These are phyloP conservation scores for Clinocottus analis DNA, from an alignment of 2,113 vertebrate genomes.

Conservation along the genomic window DNA sequence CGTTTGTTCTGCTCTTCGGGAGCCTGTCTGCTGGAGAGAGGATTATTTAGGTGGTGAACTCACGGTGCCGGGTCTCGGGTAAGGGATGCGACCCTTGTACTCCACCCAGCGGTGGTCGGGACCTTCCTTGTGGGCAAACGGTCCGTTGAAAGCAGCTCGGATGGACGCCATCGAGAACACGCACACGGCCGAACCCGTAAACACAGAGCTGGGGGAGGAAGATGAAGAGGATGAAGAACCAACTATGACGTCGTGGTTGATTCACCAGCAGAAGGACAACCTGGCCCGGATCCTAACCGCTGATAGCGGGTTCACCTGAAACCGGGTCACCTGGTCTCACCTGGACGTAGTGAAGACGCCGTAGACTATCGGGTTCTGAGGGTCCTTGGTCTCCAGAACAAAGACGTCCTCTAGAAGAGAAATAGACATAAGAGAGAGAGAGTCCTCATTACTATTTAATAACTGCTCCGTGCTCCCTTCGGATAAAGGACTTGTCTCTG, in stretches of 20 bases:
- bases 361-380: conserved; percentile 86
- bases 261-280: no score
- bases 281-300: no score
- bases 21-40: no score
- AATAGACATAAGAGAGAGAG: neutral
- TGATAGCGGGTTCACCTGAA: no score
- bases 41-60: conserved; percentile 33
- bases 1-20: no score
- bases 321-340: conserved; percentile 66
- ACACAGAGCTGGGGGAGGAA: conserved; percentile 75
- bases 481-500: no score
- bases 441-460: no score
- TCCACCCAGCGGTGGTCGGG: conserved; percentile 88
- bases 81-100: conserved; percentile 87
- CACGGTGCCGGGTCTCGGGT: conserved; percentile 89
- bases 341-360: conserved; percentile 90
- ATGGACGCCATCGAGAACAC: conserved; percentile 87
- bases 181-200: conserved; percentile 86
- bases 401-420: conserved; percentile 87
- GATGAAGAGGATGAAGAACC: no score
- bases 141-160: conserved; percentile 87
- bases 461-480: no score
- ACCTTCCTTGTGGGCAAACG: conserved; percentile 88
- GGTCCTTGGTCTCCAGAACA: conserved; percentile 86
- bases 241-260: no score